Percentiles rank a stretch among this genome's conserved stretches.
Evolutionary conservation across 2,797 vertebrate genomes (phyloP).

Genomic region (Melanotaenia pygmaea): DNA sequence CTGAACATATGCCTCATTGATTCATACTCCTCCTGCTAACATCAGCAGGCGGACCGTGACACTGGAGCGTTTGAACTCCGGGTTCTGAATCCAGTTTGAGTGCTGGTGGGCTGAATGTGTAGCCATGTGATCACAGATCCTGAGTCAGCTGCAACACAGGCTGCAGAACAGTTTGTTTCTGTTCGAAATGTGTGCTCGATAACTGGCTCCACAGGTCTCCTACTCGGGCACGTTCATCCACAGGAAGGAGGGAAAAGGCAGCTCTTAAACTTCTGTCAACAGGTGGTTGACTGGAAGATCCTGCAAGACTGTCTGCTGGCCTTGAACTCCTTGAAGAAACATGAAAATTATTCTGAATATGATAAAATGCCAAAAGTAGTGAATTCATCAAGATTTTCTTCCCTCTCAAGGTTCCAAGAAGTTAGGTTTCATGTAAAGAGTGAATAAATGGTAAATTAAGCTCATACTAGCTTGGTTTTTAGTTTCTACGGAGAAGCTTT

Average conservation of each 20-base stretch:
- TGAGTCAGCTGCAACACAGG: conserved; percentile 13
- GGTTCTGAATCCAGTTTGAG: not conserved
- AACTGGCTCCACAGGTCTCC: not conserved
- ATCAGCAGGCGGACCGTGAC: conserved; percentile 18
- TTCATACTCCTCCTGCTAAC: not conserved
- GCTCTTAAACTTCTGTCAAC: not conserved
- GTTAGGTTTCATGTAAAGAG: not conserved
- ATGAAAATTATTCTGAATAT: not conserved
- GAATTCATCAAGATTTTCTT: not conserved
- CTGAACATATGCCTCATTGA: not conserved
- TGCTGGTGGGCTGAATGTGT: not conserved
- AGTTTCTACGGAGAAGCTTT: not conserved
- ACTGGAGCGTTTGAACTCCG: not conserved
- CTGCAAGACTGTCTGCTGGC: not conserved
- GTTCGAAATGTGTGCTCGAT: conserved; percentile 17
- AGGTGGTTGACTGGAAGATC: conserved; percentile 15
- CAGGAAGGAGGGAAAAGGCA: not conserved
- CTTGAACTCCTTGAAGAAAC: not conserved
- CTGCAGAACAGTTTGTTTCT: conserved; percentile 2
- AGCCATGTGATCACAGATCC: conserved; percentile 20
- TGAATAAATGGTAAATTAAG: no score
- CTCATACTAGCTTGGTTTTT: not conserved
- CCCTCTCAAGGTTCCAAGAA: not conserved
- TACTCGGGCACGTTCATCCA: conserved; percentile 6
- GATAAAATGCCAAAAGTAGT: no score